Evolutionary conservation across 1,140 invertebrate species (phyloP).

Genomic region (Riptortus pedestris): DNA sequence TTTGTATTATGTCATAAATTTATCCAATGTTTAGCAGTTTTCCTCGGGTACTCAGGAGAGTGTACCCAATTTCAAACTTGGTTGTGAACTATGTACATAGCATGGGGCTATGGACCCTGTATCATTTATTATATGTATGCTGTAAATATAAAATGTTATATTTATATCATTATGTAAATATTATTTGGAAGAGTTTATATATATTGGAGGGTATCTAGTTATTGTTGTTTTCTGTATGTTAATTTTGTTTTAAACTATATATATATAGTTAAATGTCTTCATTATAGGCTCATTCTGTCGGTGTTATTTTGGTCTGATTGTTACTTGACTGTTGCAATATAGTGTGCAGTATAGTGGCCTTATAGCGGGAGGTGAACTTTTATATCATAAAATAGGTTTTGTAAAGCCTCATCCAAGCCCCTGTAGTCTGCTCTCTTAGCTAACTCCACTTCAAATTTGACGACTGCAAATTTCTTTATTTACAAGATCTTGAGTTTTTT

Average conservation of each 20-base stretch:
- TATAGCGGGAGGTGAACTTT: slow-evolving; percentile 12
- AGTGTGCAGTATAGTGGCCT: slow-evolving; percentile 11
- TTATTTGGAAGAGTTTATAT: slow-evolving; percentile 9
- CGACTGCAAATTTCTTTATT: background rate
- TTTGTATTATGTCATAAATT: background rate
- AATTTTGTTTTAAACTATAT: background rate
- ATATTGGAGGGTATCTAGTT: background rate
- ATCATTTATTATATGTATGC: slow-evolving; percentile 12
- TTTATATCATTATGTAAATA: slow-evolving; percentile 13
- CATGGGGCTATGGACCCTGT: background rate
- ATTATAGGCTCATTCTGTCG: slow-evolving; percentile 3
- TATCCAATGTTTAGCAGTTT: slow-evolving; percentile 12
- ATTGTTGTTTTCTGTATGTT: background rate
- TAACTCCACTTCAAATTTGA: background rate
- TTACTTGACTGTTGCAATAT: slow-evolving; percentile 1
- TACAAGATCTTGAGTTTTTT: background rate
- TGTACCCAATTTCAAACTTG: slow-evolving; percentile 14
- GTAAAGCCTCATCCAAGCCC: background rate
- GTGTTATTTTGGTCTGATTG: background rate
- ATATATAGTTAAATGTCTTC: background rate
- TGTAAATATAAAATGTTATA: slow-evolving; percentile 16
- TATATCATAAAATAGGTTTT: slow-evolving; percentile 13
- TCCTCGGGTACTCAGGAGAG: slow-evolving; percentile 8
- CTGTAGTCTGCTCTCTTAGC: background rate
- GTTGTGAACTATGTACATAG: slow-evolving; percentile 15